Evolutionary conservation across 2,113 vertebrate species (phyloP).

Genomic region (Gnathonemus longibarbis): DNA sequence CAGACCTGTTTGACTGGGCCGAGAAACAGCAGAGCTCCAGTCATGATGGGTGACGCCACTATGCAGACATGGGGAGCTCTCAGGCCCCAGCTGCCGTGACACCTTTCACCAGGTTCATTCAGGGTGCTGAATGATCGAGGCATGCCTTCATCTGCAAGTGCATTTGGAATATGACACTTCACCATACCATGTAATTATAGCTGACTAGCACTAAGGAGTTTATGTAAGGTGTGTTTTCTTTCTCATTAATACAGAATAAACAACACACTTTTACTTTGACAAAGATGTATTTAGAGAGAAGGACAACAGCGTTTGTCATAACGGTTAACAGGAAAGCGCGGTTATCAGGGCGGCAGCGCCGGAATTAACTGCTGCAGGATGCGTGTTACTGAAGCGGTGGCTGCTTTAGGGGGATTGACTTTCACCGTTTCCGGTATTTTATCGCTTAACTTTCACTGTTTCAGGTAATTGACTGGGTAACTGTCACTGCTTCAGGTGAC

Average conservation of each 20-base stretch:
- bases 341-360: not conserved
- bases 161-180: not conserved
- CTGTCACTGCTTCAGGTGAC: no score
- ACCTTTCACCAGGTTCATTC: not conserved
- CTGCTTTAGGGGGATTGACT: not conserved
- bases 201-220: not conserved
- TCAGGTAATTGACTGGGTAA: no score
- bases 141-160: not conserved
- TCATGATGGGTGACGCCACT: not conserved
- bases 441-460: no score
- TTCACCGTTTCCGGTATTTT: no score
- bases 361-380: not conserved
- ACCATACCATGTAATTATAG: not conserved
- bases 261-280: not conserved
- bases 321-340: not conserved
- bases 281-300: not conserved
- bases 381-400: not conserved
- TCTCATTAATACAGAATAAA: not conserved
- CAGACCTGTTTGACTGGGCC: not conserved
- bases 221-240: not conserved
- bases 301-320: not conserved
- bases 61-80: not conserved
- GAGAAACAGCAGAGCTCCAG: not conserved
- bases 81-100: not conserved
- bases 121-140: not conserved